Conservation (phyloP, 2,888 invertebrate genomes). For the Pardosa pseudoannulata region DNA sequence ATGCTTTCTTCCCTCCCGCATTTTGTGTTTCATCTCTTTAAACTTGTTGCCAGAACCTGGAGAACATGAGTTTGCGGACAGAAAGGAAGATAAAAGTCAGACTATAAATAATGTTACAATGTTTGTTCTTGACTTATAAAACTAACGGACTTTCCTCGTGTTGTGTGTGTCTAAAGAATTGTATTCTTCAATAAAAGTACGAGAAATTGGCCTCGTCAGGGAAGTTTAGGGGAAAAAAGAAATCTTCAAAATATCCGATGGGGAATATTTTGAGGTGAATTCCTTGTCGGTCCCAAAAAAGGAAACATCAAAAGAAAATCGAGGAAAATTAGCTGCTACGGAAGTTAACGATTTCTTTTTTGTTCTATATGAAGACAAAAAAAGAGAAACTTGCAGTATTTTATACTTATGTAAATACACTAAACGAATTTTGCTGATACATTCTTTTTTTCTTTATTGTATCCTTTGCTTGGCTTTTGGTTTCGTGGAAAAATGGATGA, state of each 20-base stretch:
- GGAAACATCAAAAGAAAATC: constrained; percentile 60
- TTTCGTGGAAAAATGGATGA: too few species aligned
- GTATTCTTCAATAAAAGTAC: constrained; percentile 51
- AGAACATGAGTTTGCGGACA: not conserved
- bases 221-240: constrained; percentile 62
- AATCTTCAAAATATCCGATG: constrained; percentile 58
- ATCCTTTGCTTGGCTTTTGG: too few species aligned
- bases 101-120: constrained; percentile 57
- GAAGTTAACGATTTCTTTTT: not conserved
- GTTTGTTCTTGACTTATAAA: constrained; percentile 67
- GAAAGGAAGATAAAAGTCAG: too few species aligned
- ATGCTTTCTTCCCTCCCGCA: not conserved
- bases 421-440: too few species aligned
- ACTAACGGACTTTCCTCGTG: constrained; percentile 37
- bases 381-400: not conserved
- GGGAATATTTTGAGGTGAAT: constrained; percentile 46
- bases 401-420: not conserved
- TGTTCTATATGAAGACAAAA: too few species aligned
- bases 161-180: constrained; percentile 67
- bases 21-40: constrained; percentile 4
- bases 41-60: constrained; percentile 1
- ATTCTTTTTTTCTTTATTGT: too few species aligned
- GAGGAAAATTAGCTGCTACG: not conserved
- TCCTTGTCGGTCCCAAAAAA: not conserved
- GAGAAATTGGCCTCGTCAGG: constrained; percentile 62